Conservation (phyloP, 2,797 vertebrate genomes). For the Cossypha dichroa region DNA sequence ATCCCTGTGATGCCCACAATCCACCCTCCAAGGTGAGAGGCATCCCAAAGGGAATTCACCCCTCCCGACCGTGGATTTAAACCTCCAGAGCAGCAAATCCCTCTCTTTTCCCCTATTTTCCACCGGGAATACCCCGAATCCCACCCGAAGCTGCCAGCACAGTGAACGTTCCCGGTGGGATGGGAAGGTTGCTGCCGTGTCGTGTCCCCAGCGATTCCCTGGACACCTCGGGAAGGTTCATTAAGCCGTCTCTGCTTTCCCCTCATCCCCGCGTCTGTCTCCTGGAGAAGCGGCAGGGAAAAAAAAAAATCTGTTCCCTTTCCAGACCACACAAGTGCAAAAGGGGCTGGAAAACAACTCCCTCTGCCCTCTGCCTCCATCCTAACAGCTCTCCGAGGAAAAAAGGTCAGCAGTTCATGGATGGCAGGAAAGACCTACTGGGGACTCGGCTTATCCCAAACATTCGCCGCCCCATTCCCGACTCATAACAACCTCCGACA, state of each 20-base stretch:
- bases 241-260: conserved; percentile 28
- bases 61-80: background rate
- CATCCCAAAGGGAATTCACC: background rate
- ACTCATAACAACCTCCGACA: conserved; percentile 75
- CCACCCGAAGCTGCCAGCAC: background rate
- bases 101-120: background rate
- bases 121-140: background rate
- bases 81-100: background rate
- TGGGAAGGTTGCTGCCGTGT: fast-evolving
- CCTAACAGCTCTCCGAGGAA: conserved; percentile 88
- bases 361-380: conserved; percentile 91
- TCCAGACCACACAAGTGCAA: conserved; percentile 95
- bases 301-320: conserved; percentile 78
- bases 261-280: conserved; percentile 1
- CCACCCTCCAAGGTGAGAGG: background rate
- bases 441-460: conserved; percentile 82
- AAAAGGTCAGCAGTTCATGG: conserved; percentile 93
- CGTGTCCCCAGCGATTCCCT: background rate
- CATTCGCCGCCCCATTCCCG: conserved; percentile 75
- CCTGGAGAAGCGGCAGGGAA: background rate
- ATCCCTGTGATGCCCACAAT: background rate
- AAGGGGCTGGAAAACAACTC: conserved; percentile 89
- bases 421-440: conserved; percentile 86
- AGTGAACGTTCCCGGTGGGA: fast-evolving
- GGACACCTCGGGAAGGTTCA: background rate